Conservation (phyloP, 2,888 invertebrate genomes). For the Nomada fucata region DNA sequence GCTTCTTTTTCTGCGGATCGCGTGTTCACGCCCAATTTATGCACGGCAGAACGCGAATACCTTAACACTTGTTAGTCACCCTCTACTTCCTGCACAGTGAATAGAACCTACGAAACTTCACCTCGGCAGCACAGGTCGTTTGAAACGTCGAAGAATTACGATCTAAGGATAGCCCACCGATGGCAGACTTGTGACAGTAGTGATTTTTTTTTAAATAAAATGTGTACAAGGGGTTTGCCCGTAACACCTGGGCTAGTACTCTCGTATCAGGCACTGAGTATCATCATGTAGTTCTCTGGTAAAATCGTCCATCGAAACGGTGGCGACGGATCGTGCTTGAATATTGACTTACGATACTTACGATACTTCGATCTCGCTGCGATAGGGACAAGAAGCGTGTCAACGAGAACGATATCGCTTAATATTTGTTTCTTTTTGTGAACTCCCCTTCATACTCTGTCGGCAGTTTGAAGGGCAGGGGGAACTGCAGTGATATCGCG, state of each 20-base stretch:
- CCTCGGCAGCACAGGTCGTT: slow-evolving; percentile 6
- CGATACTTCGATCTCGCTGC: neutral
- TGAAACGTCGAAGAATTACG: too few species aligned
- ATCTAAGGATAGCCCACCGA: too few species aligned
- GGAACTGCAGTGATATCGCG: too few species aligned
- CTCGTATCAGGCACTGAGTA: slow-evolving; percentile 31
- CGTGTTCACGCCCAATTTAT: slow-evolving; percentile 50
- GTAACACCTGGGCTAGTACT: neutral
- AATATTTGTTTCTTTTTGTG: neutral
- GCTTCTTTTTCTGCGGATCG: slow-evolving; percentile 34
- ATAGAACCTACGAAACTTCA: neutral
- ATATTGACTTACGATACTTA: neutral
- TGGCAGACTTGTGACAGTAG: too few species aligned
- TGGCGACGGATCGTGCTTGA: neutral
- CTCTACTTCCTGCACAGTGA: slow-evolving; percentile 33
- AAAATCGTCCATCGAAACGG: neutral
- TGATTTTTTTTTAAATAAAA: too few species aligned
- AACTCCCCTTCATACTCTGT: neutral
- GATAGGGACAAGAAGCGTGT: neutral
- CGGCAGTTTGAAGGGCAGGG: too few species aligned
- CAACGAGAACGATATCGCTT: neutral
- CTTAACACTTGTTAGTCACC: slow-evolving; percentile 56
- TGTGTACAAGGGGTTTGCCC: neutral
- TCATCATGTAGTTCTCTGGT: neutral
- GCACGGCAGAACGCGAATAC: slow-evolving; percentile 30